phyloP scores from a whole-genome alignment of 2,888 invertebrate genomes.

The Yponomeuta malinellus region DNA sequence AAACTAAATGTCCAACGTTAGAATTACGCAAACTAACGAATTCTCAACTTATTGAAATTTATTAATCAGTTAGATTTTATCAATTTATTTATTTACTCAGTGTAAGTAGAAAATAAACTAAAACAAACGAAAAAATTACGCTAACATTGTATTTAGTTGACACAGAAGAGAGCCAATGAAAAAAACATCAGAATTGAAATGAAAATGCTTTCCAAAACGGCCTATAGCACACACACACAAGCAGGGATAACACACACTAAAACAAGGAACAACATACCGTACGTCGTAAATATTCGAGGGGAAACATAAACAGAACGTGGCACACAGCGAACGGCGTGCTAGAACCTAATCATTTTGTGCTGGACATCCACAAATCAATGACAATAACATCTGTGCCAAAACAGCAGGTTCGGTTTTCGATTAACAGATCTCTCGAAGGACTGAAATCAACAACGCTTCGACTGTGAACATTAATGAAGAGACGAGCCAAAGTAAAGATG shows the following conservation, averaged over 20 bases:
- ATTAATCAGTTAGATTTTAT: not conserved
- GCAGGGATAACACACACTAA: conserved; percentile 65
- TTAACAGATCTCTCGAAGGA: conserved; percentile 77
- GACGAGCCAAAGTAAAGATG: conserved; percentile 57
- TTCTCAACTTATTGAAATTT: conserved; percentile 15
- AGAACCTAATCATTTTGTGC: conserved; percentile 32
- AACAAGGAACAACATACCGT: conserved; percentile 54
- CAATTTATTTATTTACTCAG: not conserved
- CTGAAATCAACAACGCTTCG: conserved; percentile 45
- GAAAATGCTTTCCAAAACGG: conserved; percentile 70
- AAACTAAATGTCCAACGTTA: not conserved
- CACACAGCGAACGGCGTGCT: conserved; percentile 43
- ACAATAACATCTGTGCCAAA: conserved; percentile 27
- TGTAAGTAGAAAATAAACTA: conserved; percentile 15
- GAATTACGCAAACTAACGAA: conserved; percentile 14
- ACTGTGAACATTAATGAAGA: conserved; percentile 58
- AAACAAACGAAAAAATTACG: conserved; percentile 25
- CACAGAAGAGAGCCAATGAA: conserved; percentile 14
- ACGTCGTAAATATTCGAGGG: conserved; percentile 37
- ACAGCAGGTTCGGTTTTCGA: conserved; percentile 58
- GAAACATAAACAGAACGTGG: conserved; percentile 53
- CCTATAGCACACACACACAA: conserved; percentile 75
- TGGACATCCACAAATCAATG: conserved; percentile 28
- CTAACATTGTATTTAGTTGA: not conserved
- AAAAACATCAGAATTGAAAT: conserved; percentile 34